Percentiles rank a stretch among this genome's conserved stretches.
Evolutionary conservation across 2,888 invertebrate genomes (phyloP).

Genomic region (Coenonympha arcania): DNA sequence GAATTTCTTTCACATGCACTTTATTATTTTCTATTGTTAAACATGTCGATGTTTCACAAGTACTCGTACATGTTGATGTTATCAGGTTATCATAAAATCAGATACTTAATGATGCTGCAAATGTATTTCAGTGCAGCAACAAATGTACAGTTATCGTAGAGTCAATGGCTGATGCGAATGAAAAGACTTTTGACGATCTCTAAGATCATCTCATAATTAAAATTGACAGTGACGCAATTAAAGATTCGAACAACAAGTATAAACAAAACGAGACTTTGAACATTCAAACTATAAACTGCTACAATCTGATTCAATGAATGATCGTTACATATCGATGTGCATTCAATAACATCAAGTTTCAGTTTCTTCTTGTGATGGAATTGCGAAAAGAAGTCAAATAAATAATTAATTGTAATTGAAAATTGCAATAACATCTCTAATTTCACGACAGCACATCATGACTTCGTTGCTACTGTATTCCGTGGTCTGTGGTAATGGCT

Average conservation of each 20-base stretch:
- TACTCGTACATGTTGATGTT: not conserved
- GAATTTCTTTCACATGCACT: constrained; percentile 8
- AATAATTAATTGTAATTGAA: too few species aligned
- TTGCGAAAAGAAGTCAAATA: too few species aligned
- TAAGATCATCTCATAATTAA: not conserved
- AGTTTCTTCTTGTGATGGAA: too few species aligned
- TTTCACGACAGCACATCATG: not conserved
- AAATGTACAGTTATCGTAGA: not conserved
- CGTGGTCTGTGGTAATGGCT: too few species aligned
- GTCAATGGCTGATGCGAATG: not conserved
- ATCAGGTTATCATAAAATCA: not conserved
- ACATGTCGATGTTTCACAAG: not conserved
- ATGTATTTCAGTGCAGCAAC: not conserved
- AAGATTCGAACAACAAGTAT: too few species aligned
- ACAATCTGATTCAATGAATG: too few species aligned
- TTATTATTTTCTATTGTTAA: constrained; percentile 6
- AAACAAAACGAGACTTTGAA: too few species aligned
- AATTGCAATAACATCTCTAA: too few species aligned
- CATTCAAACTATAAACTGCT: too few species aligned
- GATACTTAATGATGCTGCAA: not conserved
- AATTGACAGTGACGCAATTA: too few species aligned
- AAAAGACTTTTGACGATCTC: not conserved
- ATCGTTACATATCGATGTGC: too few species aligned
- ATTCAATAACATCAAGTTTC: too few species aligned
- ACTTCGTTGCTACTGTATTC: not conserved